Evolutionary conservation across 2,797 vertebrate species (phyloP).

Genomic region (Silurus aristotelis): DNA sequence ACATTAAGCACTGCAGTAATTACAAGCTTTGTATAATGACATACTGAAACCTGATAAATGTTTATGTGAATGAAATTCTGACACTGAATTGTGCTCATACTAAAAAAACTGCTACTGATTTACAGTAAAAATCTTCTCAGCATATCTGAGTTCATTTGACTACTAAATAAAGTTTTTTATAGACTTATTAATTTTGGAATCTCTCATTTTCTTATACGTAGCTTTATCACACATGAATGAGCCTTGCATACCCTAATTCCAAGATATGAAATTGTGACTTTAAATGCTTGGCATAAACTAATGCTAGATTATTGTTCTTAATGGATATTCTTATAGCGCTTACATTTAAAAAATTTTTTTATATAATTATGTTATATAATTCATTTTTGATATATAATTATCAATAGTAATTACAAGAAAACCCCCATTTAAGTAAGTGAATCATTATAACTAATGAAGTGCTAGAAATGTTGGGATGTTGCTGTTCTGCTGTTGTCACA

Average conservation of each 20-base stretch:
- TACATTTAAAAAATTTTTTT: too few species aligned
- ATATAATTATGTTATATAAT: too few species aligned
- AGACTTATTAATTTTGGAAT: not conserved
- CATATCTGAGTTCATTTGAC: not conserved
- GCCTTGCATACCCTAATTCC: not conserved
- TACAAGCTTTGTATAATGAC: not conserved
- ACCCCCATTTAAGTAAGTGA: not conserved
- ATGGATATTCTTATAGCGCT: too few species aligned
- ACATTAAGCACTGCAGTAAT: not conserved
- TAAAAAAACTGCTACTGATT: not conserved
- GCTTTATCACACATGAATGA: not conserved
- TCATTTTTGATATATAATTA: too few species aligned
- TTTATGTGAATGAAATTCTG: constrained; percentile 2
- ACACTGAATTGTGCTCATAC: constrained; percentile 3
- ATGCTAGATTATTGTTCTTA: not conserved
- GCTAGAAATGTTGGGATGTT: not conserved
- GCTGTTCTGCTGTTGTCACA: not conserved
- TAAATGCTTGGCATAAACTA: not conserved
- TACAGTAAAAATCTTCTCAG: too few species aligned
- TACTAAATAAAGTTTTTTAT: not conserved
- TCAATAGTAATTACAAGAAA: not conserved
- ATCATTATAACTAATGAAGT: not conserved
- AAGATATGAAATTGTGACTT: not conserved
- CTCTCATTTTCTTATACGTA: not conserved
- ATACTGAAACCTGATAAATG: not conserved